A percentile compares a stretch with the other conserved stretches of the same genome.
Evolutionary conservation across 2,797 vertebrate genomes (phyloP).

Genomic region (Sebastolobus alascanus): DNA sequence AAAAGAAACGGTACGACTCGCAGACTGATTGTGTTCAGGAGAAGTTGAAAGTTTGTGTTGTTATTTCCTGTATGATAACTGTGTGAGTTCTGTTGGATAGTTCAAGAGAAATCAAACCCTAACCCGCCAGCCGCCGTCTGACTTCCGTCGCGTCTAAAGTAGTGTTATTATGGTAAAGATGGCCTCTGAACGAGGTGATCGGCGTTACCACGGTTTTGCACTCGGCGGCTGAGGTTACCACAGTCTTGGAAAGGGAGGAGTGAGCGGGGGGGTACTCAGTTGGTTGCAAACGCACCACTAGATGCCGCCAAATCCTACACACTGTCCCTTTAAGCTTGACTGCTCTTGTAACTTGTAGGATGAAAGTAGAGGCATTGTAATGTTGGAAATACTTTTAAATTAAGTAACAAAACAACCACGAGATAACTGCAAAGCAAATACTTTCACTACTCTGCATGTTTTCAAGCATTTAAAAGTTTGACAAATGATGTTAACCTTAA

Average conservation of each 20-base stretch:
- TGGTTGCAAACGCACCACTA: too few relatives aligned
- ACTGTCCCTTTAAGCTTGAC: not conserved
- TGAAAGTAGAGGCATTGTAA: not conserved
- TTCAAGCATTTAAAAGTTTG: slow-evolving; percentile 1
- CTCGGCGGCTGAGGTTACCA: too few relatives aligned
- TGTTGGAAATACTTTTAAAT: not conserved
- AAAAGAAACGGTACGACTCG: slow-evolving; percentile 72
- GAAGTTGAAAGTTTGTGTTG: not conserved
- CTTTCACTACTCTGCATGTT: not conserved
- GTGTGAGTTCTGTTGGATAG: not conserved
- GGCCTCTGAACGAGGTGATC: too few relatives aligned
- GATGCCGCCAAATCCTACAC: too few relatives aligned
- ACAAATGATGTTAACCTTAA: not conserved
- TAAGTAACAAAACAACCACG: not conserved
- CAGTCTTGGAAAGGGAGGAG: too few relatives aligned
- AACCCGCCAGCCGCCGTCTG: too few relatives aligned
- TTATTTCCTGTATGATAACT: not conserved
- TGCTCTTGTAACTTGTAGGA: not conserved
- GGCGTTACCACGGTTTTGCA: too few relatives aligned
- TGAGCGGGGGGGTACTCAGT: too few relatives aligned
- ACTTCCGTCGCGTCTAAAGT: too few relatives aligned
- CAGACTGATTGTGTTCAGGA: not conserved
- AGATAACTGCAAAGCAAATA: not conserved
- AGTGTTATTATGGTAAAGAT: too few relatives aligned
- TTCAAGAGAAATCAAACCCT: not conserved